Evolutionary conservation across 2,888 invertebrate species (phyloP).

Genomic region (Amphipoea oculea): DNA sequence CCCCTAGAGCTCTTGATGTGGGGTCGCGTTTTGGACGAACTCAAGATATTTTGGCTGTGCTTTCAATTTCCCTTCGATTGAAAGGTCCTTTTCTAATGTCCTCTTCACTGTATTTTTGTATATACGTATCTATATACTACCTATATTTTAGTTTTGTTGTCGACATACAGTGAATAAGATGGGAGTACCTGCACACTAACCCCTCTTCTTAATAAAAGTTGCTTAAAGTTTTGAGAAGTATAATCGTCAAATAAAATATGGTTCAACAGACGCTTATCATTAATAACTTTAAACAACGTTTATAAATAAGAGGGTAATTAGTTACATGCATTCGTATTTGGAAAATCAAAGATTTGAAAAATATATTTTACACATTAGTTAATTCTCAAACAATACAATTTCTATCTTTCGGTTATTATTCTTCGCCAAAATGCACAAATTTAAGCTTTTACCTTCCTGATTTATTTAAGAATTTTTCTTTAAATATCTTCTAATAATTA

Average conservation of each 20-base stretch:
- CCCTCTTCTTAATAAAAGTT: no score
- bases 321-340: no score
- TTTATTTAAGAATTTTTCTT: neutral
- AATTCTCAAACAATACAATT: neutral
- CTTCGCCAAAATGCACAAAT: neutral
- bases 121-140: neutral
- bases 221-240: no score
- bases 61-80: conserved; percentile 59
- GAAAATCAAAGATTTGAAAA: neutral
- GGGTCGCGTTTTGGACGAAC: conserved; percentile 45
- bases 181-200: neutral
- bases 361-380: neutral
- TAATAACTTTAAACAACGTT: neutral
- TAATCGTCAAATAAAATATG: no score
- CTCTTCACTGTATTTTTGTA: conserved; percentile 25
- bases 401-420: neutral
- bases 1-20: conserved; percentile 39
- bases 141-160: neutral
- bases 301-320: neutral
- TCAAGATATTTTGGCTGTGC: conserved; percentile 50
- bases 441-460: neutral
- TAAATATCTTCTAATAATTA: neutral
- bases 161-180: neutral
- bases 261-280: neutral
- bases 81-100: conserved; percentile 46